A percentile compares a stretch with the other conserved stretches of the same genome.
Evolutionary conservation across 2,888 invertebrate genomes (phyloP).

Genomic region (Euspilapteryx auroguttella): DNA sequence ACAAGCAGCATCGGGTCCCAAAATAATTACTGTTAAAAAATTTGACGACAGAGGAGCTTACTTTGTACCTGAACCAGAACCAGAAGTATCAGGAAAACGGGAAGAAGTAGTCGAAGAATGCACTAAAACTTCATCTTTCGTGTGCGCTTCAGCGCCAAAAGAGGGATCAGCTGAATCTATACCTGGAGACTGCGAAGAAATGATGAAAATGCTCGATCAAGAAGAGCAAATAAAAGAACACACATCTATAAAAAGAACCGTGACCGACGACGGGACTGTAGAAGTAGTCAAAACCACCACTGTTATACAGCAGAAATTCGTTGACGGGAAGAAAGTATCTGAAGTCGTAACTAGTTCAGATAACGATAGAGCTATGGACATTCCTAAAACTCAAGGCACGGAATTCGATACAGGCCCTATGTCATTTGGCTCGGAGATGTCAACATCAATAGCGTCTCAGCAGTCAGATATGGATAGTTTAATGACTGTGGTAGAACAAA

Average conservation of each 20-base stretch:
- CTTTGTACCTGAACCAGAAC: slow-evolving; percentile 40
- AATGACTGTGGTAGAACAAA: slow-evolving; percentile 46
- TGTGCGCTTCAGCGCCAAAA: slow-evolving; percentile 48
- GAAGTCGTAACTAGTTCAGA: slow-evolving; percentile 41
- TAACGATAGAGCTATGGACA: slow-evolving; percentile 43
- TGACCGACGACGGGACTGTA: slow-evolving; percentile 31
- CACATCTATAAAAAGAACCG: slow-evolving; percentile 20
- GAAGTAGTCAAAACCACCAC: slow-evolving; percentile 48
- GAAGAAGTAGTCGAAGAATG: slow-evolving; percentile 39
- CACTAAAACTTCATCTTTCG: slow-evolving; percentile 35
- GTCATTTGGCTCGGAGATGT: slow-evolving; percentile 54
- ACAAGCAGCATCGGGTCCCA: slow-evolving; percentile 23
- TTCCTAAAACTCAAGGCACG: slow-evolving; percentile 27
- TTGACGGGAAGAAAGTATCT: slow-evolving; percentile 50
- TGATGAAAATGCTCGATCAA: slow-evolving; percentile 59
- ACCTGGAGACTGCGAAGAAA: slow-evolving; percentile 63
- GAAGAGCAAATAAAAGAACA: slow-evolving; percentile 39
- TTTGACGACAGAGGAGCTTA: slow-evolving; percentile 50
- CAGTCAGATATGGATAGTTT: slow-evolving; percentile 53
- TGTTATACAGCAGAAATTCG: slow-evolving; percentile 44
- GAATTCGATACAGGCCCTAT: slow-evolving; percentile 35
- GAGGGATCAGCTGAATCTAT: slow-evolving; percentile 53
- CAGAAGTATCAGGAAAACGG: slow-evolving; percentile 16
- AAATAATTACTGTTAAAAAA: slow-evolving; percentile 47
- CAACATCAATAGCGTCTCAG: slow-evolving; percentile 51